Base-by-base conservation (phyloP, 2,797 vertebrate genomes). In the Setipinna tenuifilis region DNA sequence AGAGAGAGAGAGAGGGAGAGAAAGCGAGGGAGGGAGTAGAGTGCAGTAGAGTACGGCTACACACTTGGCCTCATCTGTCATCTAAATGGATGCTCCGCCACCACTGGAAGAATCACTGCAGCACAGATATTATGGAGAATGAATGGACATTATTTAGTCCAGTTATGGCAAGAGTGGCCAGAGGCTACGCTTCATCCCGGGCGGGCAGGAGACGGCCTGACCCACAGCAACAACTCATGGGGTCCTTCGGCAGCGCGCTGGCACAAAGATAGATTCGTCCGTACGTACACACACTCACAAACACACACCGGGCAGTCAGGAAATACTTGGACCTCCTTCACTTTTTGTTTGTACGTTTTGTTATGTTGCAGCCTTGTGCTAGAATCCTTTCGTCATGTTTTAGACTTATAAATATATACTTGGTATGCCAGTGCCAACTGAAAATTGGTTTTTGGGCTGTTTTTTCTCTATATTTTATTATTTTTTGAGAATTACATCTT, bases 41-140 rank as follows among this genome's bases (percentile, higher is more conserved):
- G 50, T 3, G 50, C 35, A 41, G 35, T 5, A 41, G 28, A 75
- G 31, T 16, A 35, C 31, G 62, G 23, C 90, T 85, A 6, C 35
- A 78, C 87, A 62, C 80, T 80, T 82, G 82, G 57, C 83, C 86
- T 91, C 92, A 94, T 94, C 92, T 91, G 86, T 94, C 92, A 94
- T 92, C 92, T 91, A 93, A 94, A 94, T 92, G 90, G 91, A 88
- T 88, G 85, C 68, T 59, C 88, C 12, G 85, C 85, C 91, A 90
- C 89, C 89, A 90, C 89, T 89, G 92, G 89, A 91, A 86, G 88
- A 84, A 46, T 86, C 87, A 86, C 82, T 48, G 88, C 81, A 87
- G 89, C 88, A 88, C 83, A 84, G 87, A 91, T 91, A 89, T 92
- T 90, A 87, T 83, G 82, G 31, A 71, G 82, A 89, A 89, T 89